phyloP scores from a whole-genome alignment of 2,888 invertebrate species.

The Reticulitermes lucifugus region DNA sequence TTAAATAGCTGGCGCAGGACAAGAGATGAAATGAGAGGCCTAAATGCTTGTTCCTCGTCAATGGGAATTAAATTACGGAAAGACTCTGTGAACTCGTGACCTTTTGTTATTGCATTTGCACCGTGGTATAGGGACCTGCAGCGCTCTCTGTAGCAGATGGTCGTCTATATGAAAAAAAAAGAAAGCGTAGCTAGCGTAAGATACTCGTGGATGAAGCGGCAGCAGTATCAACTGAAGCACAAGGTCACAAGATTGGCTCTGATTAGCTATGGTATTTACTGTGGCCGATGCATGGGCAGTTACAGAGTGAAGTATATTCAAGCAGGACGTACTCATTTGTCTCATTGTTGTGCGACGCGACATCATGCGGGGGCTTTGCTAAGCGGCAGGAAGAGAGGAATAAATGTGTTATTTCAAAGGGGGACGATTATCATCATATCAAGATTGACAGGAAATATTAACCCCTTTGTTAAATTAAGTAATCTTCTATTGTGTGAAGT shows the following conservation, averaged over 20 bases:
- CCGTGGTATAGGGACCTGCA: background rate
- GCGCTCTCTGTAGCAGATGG: background rate
- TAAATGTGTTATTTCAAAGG: constrained; percentile 21
- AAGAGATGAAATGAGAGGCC: background rate
- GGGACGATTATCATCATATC: constrained; percentile 35
- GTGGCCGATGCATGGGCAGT: constrained; percentile 19
- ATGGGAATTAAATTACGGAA: background rate
- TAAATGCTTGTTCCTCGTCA: background rate
- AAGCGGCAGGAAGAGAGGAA: constrained; percentile 28
- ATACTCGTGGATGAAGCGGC: constrained; percentile 1
- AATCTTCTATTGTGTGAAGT: background rate
- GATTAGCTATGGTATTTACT: constrained; percentile 52
- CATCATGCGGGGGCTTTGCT: constrained; percentile 1
- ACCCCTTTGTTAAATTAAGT: constrained; percentile 20
- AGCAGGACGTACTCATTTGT: constrained; percentile 44
- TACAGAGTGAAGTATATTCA: constrained; percentile 9
- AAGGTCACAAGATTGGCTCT: constrained; percentile 51
- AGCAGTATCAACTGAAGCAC: constrained; percentile 30
- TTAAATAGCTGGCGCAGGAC: background rate
- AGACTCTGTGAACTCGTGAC: background rate
- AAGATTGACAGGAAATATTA: constrained; percentile 37
- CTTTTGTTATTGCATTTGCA: background rate
- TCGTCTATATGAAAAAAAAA: background rate
- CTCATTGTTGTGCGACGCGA: constrained; percentile 36
- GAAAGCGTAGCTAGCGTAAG: background rate